A percentile compares a stretch with the other conserved stretches of the same genome.
Conservation (phyloP, 2,888 invertebrate species). For the Acronicta leporina region DNA sequence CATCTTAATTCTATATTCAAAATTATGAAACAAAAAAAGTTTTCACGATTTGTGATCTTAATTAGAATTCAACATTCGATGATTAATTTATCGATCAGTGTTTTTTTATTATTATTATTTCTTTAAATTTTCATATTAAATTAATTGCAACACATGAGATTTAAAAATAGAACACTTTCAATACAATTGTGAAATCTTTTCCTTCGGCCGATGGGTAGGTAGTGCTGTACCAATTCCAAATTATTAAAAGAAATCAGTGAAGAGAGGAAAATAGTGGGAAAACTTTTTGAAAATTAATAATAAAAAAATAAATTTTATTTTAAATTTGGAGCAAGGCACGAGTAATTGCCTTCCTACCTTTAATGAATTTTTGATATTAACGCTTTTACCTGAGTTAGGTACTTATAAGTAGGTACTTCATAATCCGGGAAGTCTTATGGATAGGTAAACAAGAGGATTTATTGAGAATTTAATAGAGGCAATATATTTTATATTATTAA, state of each 20-base stretch:
- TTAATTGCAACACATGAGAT: no score
- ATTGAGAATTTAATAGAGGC: constrained; percentile 16
- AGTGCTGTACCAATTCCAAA: neutral
- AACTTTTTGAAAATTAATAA: constrained; percentile 2
- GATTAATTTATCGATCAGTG: no score
- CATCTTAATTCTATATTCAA: no score
- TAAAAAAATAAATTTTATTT: constrained; percentile 22
- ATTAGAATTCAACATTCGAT: no score
- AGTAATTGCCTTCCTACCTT: neutral
- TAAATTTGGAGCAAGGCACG: constrained; percentile 2
- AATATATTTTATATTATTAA: constrained; percentile 3
- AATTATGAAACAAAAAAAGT: no score
- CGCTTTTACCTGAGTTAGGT: constrained; percentile 15
- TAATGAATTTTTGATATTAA: constrained; percentile 24
- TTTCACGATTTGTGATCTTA: no score
- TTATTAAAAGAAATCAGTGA: constrained; percentile 10
- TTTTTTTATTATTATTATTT: no score
- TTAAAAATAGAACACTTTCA: no score
- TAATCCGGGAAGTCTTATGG: constrained; percentile 7
- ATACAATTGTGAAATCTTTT: no score
- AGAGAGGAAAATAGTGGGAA: constrained; percentile 6
- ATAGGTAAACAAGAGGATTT: constrained; percentile 19
- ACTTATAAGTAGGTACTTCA: no score
- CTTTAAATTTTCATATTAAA: no score
- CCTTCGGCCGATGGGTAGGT: no score